Evolutionary conservation across 2,797 vertebrate species (phyloP).

Genomic region (Pseudomugil gertrudae): DNA sequence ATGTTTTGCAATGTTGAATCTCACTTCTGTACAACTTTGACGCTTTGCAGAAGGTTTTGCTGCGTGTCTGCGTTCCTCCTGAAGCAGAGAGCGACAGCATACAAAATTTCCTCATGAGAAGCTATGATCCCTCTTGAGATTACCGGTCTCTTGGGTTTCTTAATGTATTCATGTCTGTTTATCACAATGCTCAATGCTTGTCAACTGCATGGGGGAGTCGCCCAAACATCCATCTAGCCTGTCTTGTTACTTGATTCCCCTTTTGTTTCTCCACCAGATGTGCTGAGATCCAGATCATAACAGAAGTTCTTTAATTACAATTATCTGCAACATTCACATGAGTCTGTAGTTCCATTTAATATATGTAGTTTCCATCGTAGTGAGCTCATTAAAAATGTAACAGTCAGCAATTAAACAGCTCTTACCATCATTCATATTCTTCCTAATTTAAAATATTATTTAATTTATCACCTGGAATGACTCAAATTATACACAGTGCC

Average conservation of each 20-base stretch:
- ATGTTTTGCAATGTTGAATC: conserved; percentile 28
- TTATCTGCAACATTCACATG: conserved; percentile 78
- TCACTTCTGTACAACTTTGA: conserved; percentile 56
- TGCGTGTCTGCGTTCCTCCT: conserved; percentile 40
- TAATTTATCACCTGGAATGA: conserved; percentile 81
- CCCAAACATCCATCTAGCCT: conserved; percentile 41
- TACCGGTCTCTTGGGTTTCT: conserved; percentile 57
- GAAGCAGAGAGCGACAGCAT: conserved; percentile 53
- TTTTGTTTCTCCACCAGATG: conserved; percentile 35
- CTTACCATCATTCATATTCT: conserved; percentile 83
- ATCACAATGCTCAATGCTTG: conserved; percentile 49
- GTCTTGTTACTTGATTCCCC: conserved; percentile 53
- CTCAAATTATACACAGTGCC: conserved; percentile 75
- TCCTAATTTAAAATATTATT: conserved; percentile 80
- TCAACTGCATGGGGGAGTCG: conserved; percentile 52
- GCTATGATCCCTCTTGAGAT: conserved; percentile 71
- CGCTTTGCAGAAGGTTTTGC: conserved; percentile 50
- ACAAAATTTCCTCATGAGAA: conserved; percentile 65
- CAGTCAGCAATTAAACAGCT: conserved; percentile 84
- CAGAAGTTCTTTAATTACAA: conserved; percentile 77
- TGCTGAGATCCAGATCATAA: conserved; percentile 68
- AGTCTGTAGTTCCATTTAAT: conserved; percentile 78
- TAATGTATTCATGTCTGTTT: conserved; percentile 68
- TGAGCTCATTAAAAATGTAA: conserved; percentile 86
- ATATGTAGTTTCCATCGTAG: conserved; percentile 72